A percentile compares a stretch with the other conserved stretches of the same genome.
phyloP scores from a whole-genome alignment of 2,797 vertebrate species.

The Falco concolor region DNA sequence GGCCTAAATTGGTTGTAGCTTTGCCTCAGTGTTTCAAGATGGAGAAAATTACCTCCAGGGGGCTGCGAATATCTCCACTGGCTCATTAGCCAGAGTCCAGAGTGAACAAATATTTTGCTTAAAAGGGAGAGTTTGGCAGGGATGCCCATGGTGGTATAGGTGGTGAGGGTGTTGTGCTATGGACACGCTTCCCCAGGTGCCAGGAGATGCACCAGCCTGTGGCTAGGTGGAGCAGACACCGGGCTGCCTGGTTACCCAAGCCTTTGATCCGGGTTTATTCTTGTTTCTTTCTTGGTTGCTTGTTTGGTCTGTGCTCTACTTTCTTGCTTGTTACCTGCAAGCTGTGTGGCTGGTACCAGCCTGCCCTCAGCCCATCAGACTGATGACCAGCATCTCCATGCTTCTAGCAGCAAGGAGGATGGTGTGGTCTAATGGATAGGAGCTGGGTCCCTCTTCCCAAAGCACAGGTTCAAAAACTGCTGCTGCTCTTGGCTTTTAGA shows the following conservation, averaged over 20 bases:
- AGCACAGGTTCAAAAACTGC: background rate
- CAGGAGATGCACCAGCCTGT: rapidly evolving
- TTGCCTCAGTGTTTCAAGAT: background rate
- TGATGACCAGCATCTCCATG: background rate
- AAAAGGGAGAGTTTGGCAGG: background rate
- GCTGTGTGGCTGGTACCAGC: background rate
- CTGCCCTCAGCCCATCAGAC: background rate
- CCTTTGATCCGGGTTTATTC: background rate
- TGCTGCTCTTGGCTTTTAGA: background rate
- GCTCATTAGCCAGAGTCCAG: background rate
- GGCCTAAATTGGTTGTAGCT: background rate
- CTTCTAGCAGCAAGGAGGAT: background rate
- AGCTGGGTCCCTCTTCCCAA: background rate
- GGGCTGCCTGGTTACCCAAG: background rate
- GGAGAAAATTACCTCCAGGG: background rate
- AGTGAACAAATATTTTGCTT: background rate
- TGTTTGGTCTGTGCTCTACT: background rate
- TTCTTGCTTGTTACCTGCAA: background rate
- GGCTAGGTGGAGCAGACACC: background rate
- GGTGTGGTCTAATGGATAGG: background rate
- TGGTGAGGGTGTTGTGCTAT: background rate
- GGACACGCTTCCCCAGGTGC: background rate
- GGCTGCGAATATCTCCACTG: background rate
- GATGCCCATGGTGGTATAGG: background rate
- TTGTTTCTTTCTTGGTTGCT: background rate